These are phyloP conservation scores for Drosophila pegasa DNA, from an alignment of 2,888 invertebrate species.

Conservation along the genomic window DNA sequence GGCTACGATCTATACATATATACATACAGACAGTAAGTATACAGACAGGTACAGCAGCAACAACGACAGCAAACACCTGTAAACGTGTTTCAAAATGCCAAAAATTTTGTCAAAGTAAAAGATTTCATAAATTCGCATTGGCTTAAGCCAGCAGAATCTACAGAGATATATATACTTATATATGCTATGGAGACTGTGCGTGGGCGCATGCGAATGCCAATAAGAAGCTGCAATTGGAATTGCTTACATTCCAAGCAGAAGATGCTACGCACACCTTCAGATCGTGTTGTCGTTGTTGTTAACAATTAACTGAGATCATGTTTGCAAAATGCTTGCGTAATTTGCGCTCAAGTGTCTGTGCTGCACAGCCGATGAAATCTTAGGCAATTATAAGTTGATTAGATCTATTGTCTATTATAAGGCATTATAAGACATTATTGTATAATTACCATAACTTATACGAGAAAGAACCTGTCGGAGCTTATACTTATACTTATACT, in stretches of 20 bases:
- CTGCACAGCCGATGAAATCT: constrained; percentile 2
- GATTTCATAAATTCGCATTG: constrained; percentile 24
- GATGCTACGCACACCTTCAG: constrained; percentile 3
- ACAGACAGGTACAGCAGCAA: background rate
- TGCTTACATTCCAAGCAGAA: constrained; percentile 29
- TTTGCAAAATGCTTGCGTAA: constrained; percentile 11
- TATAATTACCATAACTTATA: constrained; percentile 4
- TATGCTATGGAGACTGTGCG: constrained; percentile 16
- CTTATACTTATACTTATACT: too few relatives aligned
- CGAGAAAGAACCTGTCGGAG: background rate
- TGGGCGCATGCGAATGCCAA: constrained; percentile 31
- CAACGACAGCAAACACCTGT: constrained; percentile 27
- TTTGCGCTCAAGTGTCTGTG: constrained; percentile 5
- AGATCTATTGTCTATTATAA: constrained; percentile 3
- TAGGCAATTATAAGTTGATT: constrained; percentile 3
- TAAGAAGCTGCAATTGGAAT: constrained; percentile 20
- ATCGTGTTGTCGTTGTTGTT: background rate
- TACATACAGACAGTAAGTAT: constrained; percentile 15
- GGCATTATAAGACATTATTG: constrained; percentile 3
- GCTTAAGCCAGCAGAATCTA: constrained; percentile 8
- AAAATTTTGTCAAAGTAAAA: constrained; percentile 46
- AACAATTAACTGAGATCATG: constrained; percentile 5
- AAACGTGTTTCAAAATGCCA: constrained; percentile 63
- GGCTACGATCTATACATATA: constrained; percentile 23
- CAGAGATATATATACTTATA: background rate